Evolutionary conservation across 2,113 vertebrate species (phyloP), one percentile per base, ranked within the genome.

Genomic region (Sorex fumeus): DNA sequence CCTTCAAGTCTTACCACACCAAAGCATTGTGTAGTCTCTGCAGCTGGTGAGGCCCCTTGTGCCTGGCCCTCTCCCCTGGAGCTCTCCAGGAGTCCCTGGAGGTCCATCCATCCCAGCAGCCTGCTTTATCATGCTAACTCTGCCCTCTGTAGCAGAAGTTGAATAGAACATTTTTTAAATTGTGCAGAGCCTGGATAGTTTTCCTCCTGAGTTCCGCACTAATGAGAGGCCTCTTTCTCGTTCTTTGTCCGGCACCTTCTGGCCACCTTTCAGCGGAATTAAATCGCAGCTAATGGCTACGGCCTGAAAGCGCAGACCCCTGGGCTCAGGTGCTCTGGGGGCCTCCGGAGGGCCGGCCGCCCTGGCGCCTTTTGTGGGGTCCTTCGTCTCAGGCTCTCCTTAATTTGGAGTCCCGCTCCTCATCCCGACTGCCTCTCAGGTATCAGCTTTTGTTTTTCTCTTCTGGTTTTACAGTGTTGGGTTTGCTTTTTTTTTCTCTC

Each of bases 241-340:
- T 8, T 40, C 77, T 80, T 32, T 88, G 45, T 89, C 36, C 60
- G 36, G 21, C 27, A 32, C 53, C 57, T 45, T 40, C 62, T 90
- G 3, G 34, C 92, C 7, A 40, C 40, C 40, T 77, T 78, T 77
- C 50, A 53, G 16, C 88, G 84, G 82, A 87, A 88, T 88, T 57
- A 81, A 76, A 70, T 45, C 57, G 57, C 57, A 19, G 53, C 15
- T 53, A 43, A 45, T 15, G 11, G 57, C 36, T 19, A 36, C 57
- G 66, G 66, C 71, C n/a, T 62, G 83, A 87, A 79, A 72, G 34
- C 77, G 40, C 23, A 30, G 67, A 5, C 19, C 50, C 3, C 4
- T 72, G 32, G 18, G 15, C 50, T 40, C 32, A 32, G 64, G 12
- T 45, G 62, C 13, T 12, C 19, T 23, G 4, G 69, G 66, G 80